Evolutionary conservation across 2,888 invertebrate species (phyloP).

Genomic region (Magallana nippona): DNA sequence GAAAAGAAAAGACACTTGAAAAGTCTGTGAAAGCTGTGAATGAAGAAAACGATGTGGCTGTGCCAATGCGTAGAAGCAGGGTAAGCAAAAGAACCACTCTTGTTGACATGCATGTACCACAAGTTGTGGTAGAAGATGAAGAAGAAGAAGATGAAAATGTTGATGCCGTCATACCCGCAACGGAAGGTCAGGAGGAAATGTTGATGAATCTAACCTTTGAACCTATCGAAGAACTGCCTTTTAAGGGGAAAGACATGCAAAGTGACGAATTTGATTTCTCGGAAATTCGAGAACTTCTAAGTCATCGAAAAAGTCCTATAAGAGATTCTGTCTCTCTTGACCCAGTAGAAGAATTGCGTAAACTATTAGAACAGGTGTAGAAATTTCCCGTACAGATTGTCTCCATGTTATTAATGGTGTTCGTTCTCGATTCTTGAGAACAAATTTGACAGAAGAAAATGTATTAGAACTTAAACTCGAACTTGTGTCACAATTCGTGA

Average conservation of each 20-base stretch:
- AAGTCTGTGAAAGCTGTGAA: background rate
- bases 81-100: background rate
- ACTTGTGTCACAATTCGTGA: too few relatives aligned
- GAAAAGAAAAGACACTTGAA: background rate
- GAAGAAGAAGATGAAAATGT: background rate
- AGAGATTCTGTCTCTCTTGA: background rate
- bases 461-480: too few relatives aligned
- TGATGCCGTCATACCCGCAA: background rate
- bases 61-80: background rate
- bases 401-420: background rate
- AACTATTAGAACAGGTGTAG: background rate
- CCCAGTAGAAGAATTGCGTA: constrained; percentile 2
- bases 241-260: constrained; percentile 1
- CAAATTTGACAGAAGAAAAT: too few relatives aligned
- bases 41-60: background rate
- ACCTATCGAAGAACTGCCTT: constrained; percentile 22
- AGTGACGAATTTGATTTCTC: background rate
- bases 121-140: background rate
- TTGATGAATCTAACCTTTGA: constrained; percentile 36
- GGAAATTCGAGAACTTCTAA: background rate
- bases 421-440: background rate
- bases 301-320: background rate
- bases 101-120: background rate
- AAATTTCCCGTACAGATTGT: background rate
- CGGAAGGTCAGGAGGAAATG: constrained; percentile 30